Base-by-base conservation (phyloP, 2,113 vertebrate species). In the Melanerpes formicivorus region DNA sequence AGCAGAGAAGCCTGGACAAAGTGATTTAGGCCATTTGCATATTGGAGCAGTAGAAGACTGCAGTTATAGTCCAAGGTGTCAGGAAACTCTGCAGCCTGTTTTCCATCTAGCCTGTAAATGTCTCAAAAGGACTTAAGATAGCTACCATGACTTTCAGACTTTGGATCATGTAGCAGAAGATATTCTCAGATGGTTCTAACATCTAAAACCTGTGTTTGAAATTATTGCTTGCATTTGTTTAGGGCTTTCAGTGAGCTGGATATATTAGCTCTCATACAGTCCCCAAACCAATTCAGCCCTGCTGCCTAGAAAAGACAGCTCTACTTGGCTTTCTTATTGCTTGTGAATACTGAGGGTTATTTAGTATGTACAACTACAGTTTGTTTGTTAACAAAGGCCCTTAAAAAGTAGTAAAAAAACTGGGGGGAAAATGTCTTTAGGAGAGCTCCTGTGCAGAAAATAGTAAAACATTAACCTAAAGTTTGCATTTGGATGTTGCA, bases 271-370 rank as follows among this genome's bases (percentile, higher is more conserved):
- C 97, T 92, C 90, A 56, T 44, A 92, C 92, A 96, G 95, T 96
- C 96, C 97, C 96, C 96, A 97, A 87, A 97, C 60, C 52, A 86
- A 96, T 88, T 95, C 96, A 97, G 97, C 96, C 95, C 58, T 80
- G 93, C 96, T 91, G 69, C 89, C 94, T 65, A 60, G 59, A 78
- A 91, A 76, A 87, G 96, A 93, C 96, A 97, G 95, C 95, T 89
- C 64, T 88, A 96, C 93, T 91, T 93, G 96, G 90, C 92, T 96
- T 96, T 96, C 60, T 98, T 98, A 98, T 98, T 98, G 98, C 98
- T 98, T 97, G 93, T 97, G 97, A 98, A 98, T 98, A 98, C 97
- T 97, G 97, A 98, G 97, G 96, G 95, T 94, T 96, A 93, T 88
- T 93, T 94, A 94, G 60, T 97, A 96, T 95, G 88, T 96, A 97